phyloP scores from a whole-genome alignment of 2,888 invertebrate species.

The Microctonus brassicae region DNA sequence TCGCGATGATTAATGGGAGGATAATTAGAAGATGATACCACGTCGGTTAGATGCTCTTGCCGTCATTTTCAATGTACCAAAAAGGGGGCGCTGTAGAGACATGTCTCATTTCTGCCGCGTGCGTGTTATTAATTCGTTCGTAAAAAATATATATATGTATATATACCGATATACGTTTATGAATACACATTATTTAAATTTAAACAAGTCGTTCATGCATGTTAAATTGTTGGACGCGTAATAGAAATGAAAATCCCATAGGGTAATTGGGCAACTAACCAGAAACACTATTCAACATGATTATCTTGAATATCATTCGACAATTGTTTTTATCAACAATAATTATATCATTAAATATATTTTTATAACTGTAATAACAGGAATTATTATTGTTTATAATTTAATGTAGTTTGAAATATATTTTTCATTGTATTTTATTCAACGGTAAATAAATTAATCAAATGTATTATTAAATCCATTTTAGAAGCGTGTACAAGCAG shows the following conservation, averaged over 20 bases:
- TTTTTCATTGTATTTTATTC: not conserved
- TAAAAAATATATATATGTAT: slow-evolving; percentile 11
- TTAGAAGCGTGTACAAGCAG: slow-evolving; percentile 63
- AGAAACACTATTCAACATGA: not conserved
- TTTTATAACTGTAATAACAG: not conserved
- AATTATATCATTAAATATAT: not conserved
- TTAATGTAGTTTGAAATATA: not conserved
- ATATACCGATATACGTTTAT: no score
- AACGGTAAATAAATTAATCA: not conserved
- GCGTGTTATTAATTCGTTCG: slow-evolving; percentile 21
- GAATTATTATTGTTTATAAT: not conserved
- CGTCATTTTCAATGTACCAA: slow-evolving; percentile 45
- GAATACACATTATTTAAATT: not conserved
- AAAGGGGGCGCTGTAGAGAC: slow-evolving; percentile 53
- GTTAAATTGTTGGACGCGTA: slow-evolving; percentile 5
- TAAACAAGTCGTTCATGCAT: slow-evolving; percentile 6
- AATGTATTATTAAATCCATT: slow-evolving; percentile 29
- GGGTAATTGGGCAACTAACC: not conserved
- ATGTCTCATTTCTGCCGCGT: slow-evolving; percentile 50
- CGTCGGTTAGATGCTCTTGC: slow-evolving; percentile 50
- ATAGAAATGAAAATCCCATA: not conserved
- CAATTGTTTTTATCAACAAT: not conserved
- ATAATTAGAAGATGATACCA: slow-evolving; percentile 67
- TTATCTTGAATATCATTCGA: no score
- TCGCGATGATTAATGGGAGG: slow-evolving; percentile 64